Evolutionary conservation across 2,797 vertebrate genomes (phyloP).

Genomic region (Phyllotis vaccarum): DNA sequence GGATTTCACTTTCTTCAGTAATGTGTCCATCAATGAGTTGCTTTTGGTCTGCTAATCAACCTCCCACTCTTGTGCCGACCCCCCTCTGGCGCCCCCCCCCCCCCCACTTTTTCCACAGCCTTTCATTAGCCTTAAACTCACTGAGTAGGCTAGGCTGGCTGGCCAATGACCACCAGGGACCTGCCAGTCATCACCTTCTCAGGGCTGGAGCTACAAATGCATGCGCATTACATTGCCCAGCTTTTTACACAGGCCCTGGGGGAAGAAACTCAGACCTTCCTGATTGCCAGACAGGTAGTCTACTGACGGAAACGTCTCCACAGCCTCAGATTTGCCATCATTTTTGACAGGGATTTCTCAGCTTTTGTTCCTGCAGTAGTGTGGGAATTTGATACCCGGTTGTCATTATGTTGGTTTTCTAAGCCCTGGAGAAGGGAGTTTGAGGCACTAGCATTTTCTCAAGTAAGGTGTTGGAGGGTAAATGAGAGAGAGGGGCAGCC

Average conservation of each 20-base stretch:
- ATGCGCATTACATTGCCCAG: fast-evolving
- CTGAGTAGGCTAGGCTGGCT: background rate
- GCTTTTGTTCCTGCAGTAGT: background rate
- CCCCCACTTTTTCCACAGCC: background rate
- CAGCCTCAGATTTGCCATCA: background rate
- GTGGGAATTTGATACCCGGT: background rate
- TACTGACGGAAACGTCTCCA: background rate
- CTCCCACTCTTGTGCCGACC: too few relatives aligned
- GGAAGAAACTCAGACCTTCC: background rate
- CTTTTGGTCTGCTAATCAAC: background rate
- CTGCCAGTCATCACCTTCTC: background rate
- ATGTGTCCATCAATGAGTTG: background rate
- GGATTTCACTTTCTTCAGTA: background rate
- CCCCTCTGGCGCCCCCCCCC: too few relatives aligned
- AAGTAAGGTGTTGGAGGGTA: constrained; percentile 9
- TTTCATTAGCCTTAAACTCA: background rate
- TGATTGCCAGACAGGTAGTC: background rate
- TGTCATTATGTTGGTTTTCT: background rate
- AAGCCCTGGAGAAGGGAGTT: background rate
- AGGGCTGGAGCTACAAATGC: background rate
- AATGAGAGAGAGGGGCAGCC: background rate
- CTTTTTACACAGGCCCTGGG: background rate
- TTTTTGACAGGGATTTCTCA: background rate
- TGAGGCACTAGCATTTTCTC: background rate
- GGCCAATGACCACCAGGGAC: background rate